Conservation (phyloP, 2,888 invertebrate genomes). For the Isoperla grammatica region DNA sequence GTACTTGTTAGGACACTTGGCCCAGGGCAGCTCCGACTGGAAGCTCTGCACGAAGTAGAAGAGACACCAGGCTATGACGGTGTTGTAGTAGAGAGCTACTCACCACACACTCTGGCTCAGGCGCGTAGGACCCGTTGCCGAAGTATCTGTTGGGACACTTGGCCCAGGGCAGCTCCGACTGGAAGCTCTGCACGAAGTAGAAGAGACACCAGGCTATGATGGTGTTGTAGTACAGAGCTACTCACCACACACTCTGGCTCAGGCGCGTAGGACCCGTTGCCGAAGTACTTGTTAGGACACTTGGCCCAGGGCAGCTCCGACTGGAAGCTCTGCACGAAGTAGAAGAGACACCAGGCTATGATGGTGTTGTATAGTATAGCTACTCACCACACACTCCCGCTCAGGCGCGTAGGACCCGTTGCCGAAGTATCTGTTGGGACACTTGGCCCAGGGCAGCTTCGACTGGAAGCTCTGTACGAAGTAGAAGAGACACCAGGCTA, state of each 20-base stretch:
- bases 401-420: conserved; percentile 76
- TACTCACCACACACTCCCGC: conserved; percentile 78
- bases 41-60: conserved; percentile 90
- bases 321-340: conserved; percentile 85
- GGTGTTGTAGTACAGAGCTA: conserved; percentile 94
- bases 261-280: conserved; percentile 70
- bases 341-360: conserved; percentile 96
- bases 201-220: conserved; percentile 97
- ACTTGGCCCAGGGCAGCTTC: conserved; percentile 86
- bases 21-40: conserved; percentile 86
- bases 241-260: conserved; percentile 81
- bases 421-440: conserved; percentile 74
- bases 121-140: conserved; percentile 70
- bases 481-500: conserved; percentile 96
- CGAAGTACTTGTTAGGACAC: conserved; percentile 78
- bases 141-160: conserved; percentile 83
- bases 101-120: conserved; percentile 78
- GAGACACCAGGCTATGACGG: conserved; percentile 96
- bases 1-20: conserved; percentile 80
- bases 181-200: conserved; percentile 86
- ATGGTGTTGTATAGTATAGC: conserved; percentile 96
- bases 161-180: conserved; percentile 85
- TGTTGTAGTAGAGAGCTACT: conserved; percentile 96
- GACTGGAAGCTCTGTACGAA: conserved; percentile 85
- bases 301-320: conserved; percentile 87